These are phyloP conservation scores for Drosophila bocki DNA, from an alignment of 1,140 invertebrate species.

Conservation along the genomic window DNA sequence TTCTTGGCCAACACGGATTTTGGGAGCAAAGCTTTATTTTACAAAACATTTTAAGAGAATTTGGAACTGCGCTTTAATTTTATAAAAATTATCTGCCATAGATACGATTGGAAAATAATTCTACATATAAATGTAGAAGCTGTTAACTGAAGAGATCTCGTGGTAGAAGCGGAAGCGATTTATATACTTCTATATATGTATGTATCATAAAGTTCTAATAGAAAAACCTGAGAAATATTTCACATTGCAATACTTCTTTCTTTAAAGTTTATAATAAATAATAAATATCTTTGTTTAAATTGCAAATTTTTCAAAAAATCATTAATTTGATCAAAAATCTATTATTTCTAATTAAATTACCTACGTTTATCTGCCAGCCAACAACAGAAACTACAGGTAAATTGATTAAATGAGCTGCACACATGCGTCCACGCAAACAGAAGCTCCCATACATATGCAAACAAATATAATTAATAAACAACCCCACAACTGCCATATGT, in stretches of 20 bases:
- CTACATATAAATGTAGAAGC: no score
- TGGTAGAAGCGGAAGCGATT: no score
- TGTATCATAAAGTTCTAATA: no score
- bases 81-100: neutral
- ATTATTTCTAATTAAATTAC: slow-evolving; percentile 56
- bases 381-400: slow-evolving; percentile 40
- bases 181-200: no score
- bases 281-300: neutral
- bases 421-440: slow-evolving; percentile 23
- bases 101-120: no score
- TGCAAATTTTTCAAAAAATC: neutral
- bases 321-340: slow-evolving; percentile 31
- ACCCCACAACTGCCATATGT: slow-evolving; percentile 32
- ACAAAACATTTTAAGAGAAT: neutral
- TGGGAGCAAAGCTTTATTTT: neutral
- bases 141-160: neutral
- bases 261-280: neutral
- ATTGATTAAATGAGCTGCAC: slow-evolving; percentile 69
- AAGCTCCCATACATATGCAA: slow-evolving; percentile 14
- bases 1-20: slow-evolving; percentile 17
- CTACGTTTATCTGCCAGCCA: slow-evolving; percentile 8
- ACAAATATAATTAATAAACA: slow-evolving; percentile 51
- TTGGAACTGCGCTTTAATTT: neutral
- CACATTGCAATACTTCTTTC: no score
- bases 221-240: no score